phyloP scores from a whole-genome alignment of 1,140 invertebrate genomes.

The Acromyrmex charruanus region DNA sequence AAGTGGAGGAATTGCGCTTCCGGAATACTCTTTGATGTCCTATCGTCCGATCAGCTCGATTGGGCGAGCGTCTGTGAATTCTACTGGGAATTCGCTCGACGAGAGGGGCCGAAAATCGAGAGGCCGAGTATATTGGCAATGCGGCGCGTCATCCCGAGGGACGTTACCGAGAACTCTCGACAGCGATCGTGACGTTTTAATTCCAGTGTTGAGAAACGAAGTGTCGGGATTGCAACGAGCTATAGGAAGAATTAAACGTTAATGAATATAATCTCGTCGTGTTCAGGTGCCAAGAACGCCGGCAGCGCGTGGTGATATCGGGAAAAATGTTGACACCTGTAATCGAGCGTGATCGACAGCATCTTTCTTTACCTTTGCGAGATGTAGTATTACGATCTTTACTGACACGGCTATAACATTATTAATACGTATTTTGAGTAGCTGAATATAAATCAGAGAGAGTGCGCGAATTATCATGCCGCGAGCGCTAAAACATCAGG shows the following conservation, averaged over 20 bases:
- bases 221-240: not conserved
- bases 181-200: constrained; percentile 43
- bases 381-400: constrained; percentile 4
- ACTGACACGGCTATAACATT: not conserved
- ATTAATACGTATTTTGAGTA: constrained; percentile 9
- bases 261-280: constrained; percentile 47
- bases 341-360: not conserved
- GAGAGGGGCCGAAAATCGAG: constrained; percentile 19
- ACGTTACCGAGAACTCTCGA: constrained; percentile 5
- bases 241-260: not conserved
- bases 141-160: constrained; percentile 18
- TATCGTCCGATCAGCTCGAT: constrained; percentile 45
- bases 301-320: not conserved
- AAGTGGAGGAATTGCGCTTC: constrained; percentile 59
- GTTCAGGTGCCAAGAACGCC: not conserved
- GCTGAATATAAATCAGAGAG: not conserved
- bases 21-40: constrained; percentile 59
- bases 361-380: not conserved
- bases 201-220: constrained; percentile 19
- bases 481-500: constrained; percentile 37
- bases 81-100: constrained; percentile 4
- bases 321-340: constrained; percentile 22
- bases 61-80: constrained; percentile 44
- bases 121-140: constrained; percentile 38
- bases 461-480: constrained; percentile 11